Conservation (phyloP, 2,113 vertebrate species). For the Ornithorhynchus anatinus region DNA sequence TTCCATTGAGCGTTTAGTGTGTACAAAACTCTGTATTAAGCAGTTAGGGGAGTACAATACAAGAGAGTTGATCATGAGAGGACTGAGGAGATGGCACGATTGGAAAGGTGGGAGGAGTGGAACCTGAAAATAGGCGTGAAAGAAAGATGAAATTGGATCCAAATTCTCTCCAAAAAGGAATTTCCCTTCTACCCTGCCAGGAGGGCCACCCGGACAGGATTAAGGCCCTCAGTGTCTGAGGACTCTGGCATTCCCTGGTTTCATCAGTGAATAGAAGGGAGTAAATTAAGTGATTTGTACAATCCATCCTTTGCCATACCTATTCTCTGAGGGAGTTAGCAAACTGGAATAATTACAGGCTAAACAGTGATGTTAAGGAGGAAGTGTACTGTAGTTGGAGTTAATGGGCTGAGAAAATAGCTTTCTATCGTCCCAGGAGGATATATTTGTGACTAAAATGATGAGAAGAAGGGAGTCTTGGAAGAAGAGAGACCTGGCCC, state of each 20-base stretch:
- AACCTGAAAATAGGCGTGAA: too few relatives aligned
- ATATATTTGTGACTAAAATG: neutral
- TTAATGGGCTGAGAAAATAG: conserved; percentile 65
- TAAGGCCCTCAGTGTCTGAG: neutral
- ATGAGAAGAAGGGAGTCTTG: neutral
- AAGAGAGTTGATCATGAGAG: too few relatives aligned
- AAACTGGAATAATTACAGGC: conserved; percentile 64
- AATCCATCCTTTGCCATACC: conserved; percentile 27
- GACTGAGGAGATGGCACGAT: too few relatives aligned
- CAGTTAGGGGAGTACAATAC: too few relatives aligned
- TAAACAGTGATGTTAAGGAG: conserved; percentile 56
- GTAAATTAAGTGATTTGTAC: conserved; percentile 49
- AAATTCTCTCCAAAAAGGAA: too few relatives aligned
- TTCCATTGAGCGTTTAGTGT: too few relatives aligned
- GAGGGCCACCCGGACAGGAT: too few relatives aligned
- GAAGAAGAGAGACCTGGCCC: conserved; percentile 4
- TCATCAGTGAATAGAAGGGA: conserved; percentile 34
- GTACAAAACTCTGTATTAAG: too few relatives aligned
- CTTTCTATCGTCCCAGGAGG: conserved; percentile 28
- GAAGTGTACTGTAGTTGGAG: conserved; percentile 49
- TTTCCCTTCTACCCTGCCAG: too few relatives aligned
- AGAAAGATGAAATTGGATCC: too few relatives aligned
- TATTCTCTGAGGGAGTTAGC: conserved; percentile 49
- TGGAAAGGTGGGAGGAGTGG: too few relatives aligned
- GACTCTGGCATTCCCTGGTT: conserved; percentile 11